These are phyloP conservation scores for Cryptocheilus praepositus DNA, from an alignment of 2,888 invertebrate genomes.

Conservation along the genomic window DNA sequence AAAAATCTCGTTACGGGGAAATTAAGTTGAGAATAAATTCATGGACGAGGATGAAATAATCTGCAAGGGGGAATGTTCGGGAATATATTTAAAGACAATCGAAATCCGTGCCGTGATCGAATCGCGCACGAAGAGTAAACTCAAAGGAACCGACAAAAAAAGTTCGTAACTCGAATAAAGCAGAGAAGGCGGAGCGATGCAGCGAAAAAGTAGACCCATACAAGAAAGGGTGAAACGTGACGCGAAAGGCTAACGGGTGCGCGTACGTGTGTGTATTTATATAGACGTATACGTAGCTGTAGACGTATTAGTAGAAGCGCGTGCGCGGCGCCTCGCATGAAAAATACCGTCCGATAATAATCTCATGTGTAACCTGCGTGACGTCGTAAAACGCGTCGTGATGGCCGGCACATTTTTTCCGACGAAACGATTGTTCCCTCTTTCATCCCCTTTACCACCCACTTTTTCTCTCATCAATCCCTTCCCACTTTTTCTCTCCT, in stretches of 20 bases:
- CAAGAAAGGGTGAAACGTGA: constrained; percentile 1
- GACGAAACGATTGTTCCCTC: constrained; percentile 7
- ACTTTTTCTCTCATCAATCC: too few relatives aligned
- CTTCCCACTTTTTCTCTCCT: too few relatives aligned
- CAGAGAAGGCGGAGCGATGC: background rate
- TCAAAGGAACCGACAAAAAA: too few relatives aligned
- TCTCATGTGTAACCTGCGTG: constrained; percentile 67
- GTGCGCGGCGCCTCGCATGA: constrained; percentile 33
- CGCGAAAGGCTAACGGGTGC: constrained; percentile 8
- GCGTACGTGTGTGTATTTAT: background rate
- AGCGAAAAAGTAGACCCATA: background rate
- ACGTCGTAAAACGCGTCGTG: constrained; percentile 19
- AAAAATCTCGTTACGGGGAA: too few relatives aligned
- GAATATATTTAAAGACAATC: too few relatives aligned
- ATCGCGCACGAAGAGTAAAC: too few relatives aligned
- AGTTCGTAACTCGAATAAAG: background rate
- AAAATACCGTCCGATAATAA: constrained; percentile 53
- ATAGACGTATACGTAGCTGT: constrained; percentile 5
- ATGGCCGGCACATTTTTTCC: constrained; percentile 15
- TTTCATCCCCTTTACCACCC: background rate
- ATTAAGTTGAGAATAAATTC: too few relatives aligned
- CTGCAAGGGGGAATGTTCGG: too few relatives aligned
- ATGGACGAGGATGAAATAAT: too few relatives aligned
- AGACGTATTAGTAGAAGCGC: constrained; percentile 13
- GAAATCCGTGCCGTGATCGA: background rate